Evolutionary conservation across 1,140 invertebrate genomes (phyloP).

Genomic region (Nixonia krombeini): DNA sequence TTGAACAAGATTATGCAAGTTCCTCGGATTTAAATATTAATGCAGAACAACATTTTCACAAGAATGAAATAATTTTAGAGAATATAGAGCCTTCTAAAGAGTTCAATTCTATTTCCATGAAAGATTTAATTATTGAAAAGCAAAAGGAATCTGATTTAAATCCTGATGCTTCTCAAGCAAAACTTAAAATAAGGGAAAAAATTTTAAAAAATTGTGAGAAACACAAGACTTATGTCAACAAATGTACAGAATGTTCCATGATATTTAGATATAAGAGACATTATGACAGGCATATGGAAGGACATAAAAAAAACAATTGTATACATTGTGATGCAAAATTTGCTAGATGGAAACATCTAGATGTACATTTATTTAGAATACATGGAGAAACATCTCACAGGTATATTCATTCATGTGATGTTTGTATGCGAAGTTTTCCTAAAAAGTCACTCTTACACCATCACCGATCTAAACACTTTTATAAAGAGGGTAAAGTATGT

Average conservation of each 20-base stretch:
- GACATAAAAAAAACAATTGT: conserved; percentile 66
- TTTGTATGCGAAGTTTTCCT: conserved; percentile 56
- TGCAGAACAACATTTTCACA: conserved; percentile 5
- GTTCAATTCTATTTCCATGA: conserved; percentile 25
- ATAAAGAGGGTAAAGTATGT: conserved; percentile 59
- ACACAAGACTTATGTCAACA: conserved; percentile 23
- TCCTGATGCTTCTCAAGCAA: neutral
- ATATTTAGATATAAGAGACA: conserved; percentile 62
- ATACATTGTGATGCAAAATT: conserved; percentile 62
- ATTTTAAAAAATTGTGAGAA: conserved; percentile 5
- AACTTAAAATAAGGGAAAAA: neutral
- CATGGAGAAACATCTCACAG: conserved; percentile 58
- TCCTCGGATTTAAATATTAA: conserved; percentile 21
- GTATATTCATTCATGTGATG: conserved; percentile 53
- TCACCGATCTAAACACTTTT: conserved; percentile 60
- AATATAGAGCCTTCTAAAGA: conserved; percentile 33
- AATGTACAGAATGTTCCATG: conserved; percentile 59
- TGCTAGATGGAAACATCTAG: conserved; percentile 61
- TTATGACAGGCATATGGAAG: conserved; percentile 62
- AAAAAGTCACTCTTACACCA: conserved; percentile 58
- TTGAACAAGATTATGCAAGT: conserved; percentile 33
- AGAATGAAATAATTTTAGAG: conserved; percentile 8
- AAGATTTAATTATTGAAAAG: neutral
- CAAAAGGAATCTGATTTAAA: neutral
- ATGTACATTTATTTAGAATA: conserved; percentile 58